Evolutionary conservation across 2,113 vertebrate species (phyloP), one percentile per base, ranked within the genome.

Genomic region (Hipposideros armiger): DNA sequence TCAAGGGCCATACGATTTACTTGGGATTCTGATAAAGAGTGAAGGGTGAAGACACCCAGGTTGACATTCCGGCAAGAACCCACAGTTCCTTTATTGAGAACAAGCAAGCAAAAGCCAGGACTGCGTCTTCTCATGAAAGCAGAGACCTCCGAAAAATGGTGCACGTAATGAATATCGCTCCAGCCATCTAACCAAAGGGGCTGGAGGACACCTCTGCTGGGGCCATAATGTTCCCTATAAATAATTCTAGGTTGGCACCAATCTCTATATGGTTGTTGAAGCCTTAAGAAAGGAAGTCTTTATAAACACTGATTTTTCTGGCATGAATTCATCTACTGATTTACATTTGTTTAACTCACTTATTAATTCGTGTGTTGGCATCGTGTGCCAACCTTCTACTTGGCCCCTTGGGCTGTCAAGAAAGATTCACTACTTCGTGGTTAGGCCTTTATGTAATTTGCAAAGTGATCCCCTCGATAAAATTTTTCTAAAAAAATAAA

Each of bases 111-210:
- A 20, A 30, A 60, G 36, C 19, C 26, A 30, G 5, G 40, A 2
- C 28, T 30, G 30, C 11, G 4, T 32, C 58, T 62, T 30, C 26
- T 62, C 28, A 5, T 8, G 7, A 80, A 36, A 69, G 28, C 30
- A 7, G 32, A n/a, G 30, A 26, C 20, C 42, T 16, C 24, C 0
- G 80, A 17, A 7, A n/a, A 8, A 11, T 36, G 9, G 14, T 24
- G 13, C 4, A 17, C 36, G 8, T 54, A 11, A 11, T 11, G 5
- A 16, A 11, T 3, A 2, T 28, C 5, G 7, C 83, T n/a, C 24
- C n/a, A 11, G 2, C 7, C 9, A 13, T 7, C 3, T n/a, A 40
- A 0, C 0, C 17, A n/a, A 47, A 14, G 45, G 3, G 42, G 3
- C 30, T 10, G 32, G 9, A 9, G 11, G 4, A 42, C 11, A 6